Evolutionary conservation across 2,888 invertebrate genomes (phyloP), one percentile per base, ranked within the genome.

Genomic region (Lasioglossum leucozonium): DNA sequence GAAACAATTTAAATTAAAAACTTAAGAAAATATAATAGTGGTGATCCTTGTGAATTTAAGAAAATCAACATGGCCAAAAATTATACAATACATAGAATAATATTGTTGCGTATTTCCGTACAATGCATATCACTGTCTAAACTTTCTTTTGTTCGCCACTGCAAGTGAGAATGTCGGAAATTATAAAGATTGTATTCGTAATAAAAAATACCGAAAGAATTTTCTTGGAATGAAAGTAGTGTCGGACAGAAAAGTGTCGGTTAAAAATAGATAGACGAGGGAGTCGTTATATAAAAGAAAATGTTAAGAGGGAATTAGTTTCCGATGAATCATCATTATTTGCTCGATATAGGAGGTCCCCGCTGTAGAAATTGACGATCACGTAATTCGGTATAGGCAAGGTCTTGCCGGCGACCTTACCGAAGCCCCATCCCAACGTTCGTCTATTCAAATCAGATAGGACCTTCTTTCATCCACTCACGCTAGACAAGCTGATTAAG

Each of bases 401-500:
- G 88, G 86, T 84, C 88, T 88, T 80, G 77, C 65, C 72, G 86
- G 79, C 79, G 91, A 91, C 91, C 91, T 91, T 91, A 88, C 72
- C 67, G 92, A 93, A 92, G 92, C 92, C 91, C 90, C 90, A 86
- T 90, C 85, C 88, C 91, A 86, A 86, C 90, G 88, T 87, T 89
- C 90, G 90, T 90, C 87, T 91, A 92, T 92, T 93, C 90, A 91
- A 93, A 91, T 93, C 91, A 92, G 91, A 91, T 91, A 91, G 90
- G 90, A 84, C 85, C 87, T 90, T 85, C 89, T 90, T 91, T 90
- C 88, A 91, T 91, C 89, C 87, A 87, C 88, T 88, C 88, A 87
- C 88, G 87, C 88, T 86, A 90, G 88, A 82, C 77, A 87, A 78
- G 84, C 83, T 89, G 79, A 90, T 91, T 87, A 86, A 86, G 80